These are phyloP conservation scores for Diachasmimorpha longicaudata DNA, from an alignment of 1,140 invertebrate genomes.

Conservation along the genomic window DNA sequence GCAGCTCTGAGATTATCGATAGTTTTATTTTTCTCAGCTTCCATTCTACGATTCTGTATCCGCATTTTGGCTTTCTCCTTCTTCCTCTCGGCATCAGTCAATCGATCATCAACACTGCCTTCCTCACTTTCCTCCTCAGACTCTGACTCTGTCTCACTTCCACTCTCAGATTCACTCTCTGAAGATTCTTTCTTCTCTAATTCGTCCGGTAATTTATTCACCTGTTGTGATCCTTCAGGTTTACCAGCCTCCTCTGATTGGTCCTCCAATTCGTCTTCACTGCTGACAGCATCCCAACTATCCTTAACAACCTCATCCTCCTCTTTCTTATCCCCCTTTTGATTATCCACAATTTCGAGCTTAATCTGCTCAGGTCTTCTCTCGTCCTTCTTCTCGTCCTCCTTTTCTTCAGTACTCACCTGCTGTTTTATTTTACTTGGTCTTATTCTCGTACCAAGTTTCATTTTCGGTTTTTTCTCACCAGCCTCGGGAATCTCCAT, in stretches of 20 bases:
- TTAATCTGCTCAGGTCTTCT: slow-evolving; percentile 62
- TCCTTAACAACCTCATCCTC: slow-evolving; percentile 77
- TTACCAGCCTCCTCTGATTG: slow-evolving; percentile 43
- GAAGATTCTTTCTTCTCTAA: slow-evolving; percentile 62
- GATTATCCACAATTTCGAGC: slow-evolving; percentile 66
- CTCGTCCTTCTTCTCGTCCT: slow-evolving; percentile 59
- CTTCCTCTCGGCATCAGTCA: slow-evolving; percentile 71
- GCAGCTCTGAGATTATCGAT: slow-evolving; percentile 87
- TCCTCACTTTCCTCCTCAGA: slow-evolving; percentile 65
- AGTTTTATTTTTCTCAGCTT: slow-evolving; percentile 82
- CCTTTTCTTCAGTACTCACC: slow-evolving; percentile 55
- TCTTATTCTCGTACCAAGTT: slow-evolving; percentile 71
- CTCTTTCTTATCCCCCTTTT: slow-evolving; percentile 21
- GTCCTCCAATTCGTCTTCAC: slow-evolving; percentile 67
- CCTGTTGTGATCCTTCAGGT: slow-evolving; percentile 36
- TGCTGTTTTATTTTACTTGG: slow-evolving; percentile 70
- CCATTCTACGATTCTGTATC: slow-evolving; percentile 81
- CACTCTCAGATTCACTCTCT: slow-evolving; percentile 63
- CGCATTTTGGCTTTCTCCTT: slow-evolving; percentile 70
- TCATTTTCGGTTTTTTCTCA: slow-evolving; percentile 74
- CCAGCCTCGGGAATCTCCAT: slow-evolving; percentile 71
- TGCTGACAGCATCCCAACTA: slow-evolving; percentile 82
- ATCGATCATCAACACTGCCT: slow-evolving; percentile 61
- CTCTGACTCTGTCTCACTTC: slow-evolving; percentile 62
- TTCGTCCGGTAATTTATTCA: slow-evolving; percentile 25